Conservation (phyloP, 2,797 vertebrate species). For the Gymnodraco acuticeps region DNA sequence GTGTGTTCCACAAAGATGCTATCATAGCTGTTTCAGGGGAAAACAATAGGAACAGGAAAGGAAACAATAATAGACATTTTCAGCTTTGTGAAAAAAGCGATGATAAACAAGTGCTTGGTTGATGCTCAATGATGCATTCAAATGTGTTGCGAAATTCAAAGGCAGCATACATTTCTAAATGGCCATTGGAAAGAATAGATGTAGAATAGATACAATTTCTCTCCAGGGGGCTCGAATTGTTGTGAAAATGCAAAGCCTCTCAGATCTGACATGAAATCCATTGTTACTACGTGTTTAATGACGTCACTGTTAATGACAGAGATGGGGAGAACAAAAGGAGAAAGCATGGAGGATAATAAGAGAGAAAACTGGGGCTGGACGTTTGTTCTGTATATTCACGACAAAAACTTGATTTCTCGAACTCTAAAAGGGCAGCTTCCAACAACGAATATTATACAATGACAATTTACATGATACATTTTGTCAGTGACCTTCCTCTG, state of each 20-base stretch:
- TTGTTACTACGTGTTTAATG: not conserved
- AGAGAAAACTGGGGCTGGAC: not conserved
- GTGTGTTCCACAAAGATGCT: not conserved
- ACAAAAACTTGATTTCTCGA: not conserved
- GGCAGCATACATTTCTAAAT: not conserved
- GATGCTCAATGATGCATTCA: slow-evolving; percentile 30
- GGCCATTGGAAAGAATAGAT: slow-evolving; percentile 22
- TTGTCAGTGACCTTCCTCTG: not conserved
- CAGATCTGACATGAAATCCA: not conserved
- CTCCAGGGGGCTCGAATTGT: not conserved
- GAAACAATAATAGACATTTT: not conserved
- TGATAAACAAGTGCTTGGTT: slow-evolving; percentile 1
- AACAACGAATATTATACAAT: no score
- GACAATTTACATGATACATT: not conserved
- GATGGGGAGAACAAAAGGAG: not conserved
- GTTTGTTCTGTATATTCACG: not conserved
- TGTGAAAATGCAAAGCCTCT: slow-evolving; percentile 6
- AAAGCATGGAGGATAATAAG: not conserved
- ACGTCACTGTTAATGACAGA: not conserved
- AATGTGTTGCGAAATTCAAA: slow-evolving; percentile 26
- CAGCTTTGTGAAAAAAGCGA: not conserved
- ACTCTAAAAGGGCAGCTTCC: no score
- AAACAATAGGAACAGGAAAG: not conserved
- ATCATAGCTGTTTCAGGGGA: not conserved
- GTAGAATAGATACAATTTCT: not conserved